Base-by-base conservation (phyloP, 1,140 invertebrate genomes). In the Diorhabda carinulata region DNA sequence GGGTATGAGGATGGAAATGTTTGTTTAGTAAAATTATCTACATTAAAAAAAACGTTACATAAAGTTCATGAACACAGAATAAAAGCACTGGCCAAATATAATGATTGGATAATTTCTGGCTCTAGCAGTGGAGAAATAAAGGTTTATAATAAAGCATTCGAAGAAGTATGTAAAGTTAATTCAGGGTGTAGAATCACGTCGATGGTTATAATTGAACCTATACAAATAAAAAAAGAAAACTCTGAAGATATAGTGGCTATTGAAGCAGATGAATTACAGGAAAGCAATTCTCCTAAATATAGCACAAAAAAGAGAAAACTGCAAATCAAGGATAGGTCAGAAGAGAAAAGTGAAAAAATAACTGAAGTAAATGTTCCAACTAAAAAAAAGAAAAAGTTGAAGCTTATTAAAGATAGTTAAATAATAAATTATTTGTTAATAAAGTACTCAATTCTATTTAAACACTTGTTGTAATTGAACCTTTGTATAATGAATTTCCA, bases 121-220 rank as follows among this genome's bases (percentile, higher is more conserved):
- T 90, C 90, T 2, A 94, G 91, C 82, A 86, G 88, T 57, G 92
- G 93, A 0, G 87, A 90, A 78, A 86, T 95, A 56, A 93, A 92
- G 83, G 74, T 93, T 0, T 95, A 92, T 92, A 83, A 84, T 60
- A 81, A 81, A 66, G 81, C 76, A 9, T 76, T 91, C 43, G 79
- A 77, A 69, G 81, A 85, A 77, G 76, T 88, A 67, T 81, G 81
- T 61, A 80, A 79, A 61, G 72, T 76, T 43, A 86, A 84, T 78
- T 85, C 86, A 4, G 84, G 85, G 40, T 89, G 87, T 78, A 83
- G 88, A 73, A 81, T 88, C 3, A 89, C 86, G 43, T 88, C 86
- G 75, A 70, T 89, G 25, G 79, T 81, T 69, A 76, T 88, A 61
- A 68, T 83, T 10, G 72, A 80, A 61, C 67, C 78, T 1, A 64